These are phyloP conservation scores for Denticeps clupeoides DNA, from an alignment of 2,797 vertebrate genomes.

Conservation along the genomic window DNA sequence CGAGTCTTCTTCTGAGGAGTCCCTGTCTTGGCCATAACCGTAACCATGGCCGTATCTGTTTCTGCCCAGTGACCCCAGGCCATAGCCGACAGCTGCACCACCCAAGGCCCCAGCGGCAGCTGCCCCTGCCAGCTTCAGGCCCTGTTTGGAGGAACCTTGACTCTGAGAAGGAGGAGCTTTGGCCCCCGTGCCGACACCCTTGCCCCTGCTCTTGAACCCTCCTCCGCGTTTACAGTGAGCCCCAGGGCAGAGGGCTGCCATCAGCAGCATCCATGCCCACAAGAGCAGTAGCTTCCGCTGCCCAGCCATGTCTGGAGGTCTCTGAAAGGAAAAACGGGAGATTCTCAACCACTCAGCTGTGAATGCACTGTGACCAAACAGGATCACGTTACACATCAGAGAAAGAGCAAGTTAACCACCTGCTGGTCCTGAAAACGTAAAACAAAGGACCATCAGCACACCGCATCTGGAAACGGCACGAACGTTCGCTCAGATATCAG, in stretches of 20 bases:
- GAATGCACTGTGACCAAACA: too few species aligned
- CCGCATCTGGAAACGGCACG: not conserved
- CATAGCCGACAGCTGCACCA: conserved; percentile 52
- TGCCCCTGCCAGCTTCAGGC: conserved; percentile 53
- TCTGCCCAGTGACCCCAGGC: conserved; percentile 49
- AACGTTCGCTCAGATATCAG: not conserved
- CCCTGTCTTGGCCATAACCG: conserved; percentile 20
- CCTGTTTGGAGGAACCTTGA: conserved; percentile 40
- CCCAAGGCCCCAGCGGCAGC: conserved; percentile 52
- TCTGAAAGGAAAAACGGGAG: not conserved
- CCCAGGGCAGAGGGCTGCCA: conserved; percentile 40
- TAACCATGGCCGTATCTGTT: conserved; percentile 34
- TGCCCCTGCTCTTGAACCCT: conserved; percentile 26
- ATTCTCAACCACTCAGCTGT: too few species aligned
- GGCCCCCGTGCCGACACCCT: conserved; percentile 6
- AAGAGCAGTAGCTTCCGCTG: conserved; percentile 42
- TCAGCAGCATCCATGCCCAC: conserved; percentile 46
- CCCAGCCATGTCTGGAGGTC: conserved; percentile 29
- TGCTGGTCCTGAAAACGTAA: too few species aligned
- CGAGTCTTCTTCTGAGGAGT: conserved; percentile 21
- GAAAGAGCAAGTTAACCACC: too few species aligned
- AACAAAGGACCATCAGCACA: too few species aligned
- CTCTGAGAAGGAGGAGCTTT: conserved; percentile 33
- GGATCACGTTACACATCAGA: too few species aligned
- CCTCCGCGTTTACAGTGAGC: conserved; percentile 38